Conservation (phyloP, 2,888 invertebrate genomes). For the Fissipunctia ypsillon region DNA sequence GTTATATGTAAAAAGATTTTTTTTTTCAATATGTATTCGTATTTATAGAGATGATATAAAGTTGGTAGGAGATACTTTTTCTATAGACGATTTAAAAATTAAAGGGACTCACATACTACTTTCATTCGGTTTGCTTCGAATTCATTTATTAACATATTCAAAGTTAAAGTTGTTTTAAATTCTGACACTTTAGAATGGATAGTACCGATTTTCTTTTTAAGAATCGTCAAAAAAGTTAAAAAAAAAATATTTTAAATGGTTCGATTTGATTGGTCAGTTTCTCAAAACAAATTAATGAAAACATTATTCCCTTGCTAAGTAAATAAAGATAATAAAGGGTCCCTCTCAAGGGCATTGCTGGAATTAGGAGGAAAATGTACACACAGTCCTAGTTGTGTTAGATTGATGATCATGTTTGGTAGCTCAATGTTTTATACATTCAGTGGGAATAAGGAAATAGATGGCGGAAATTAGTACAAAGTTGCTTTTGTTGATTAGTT, state of each 20-base stretch:
- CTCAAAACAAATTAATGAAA: conserved; percentile 24
- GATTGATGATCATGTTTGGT: conserved; percentile 52
- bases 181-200: neutral
- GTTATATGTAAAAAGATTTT: neutral
- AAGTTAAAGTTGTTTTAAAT: neutral
- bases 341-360: conserved; percentile 33
- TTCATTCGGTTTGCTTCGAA: neutral
- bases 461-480: conserved; percentile 2
- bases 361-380: conserved; percentile 36
- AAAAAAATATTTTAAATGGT: neutral
- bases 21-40: neutral
- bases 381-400: conserved; percentile 29
- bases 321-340: conserved; percentile 16
- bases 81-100: neutral
- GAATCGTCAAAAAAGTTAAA: too few relatives aligned
- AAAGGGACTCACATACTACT: neutral
- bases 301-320: conserved; percentile 6
- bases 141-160: neutral
- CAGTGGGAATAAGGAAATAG: neutral
- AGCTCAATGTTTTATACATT: conserved; percentile 41
- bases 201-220: neutral
- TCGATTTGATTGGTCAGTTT: conserved; percentile 6
- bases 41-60: neutral
- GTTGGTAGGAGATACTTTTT: neutral
- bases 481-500: conserved; percentile 22